phyloP scores from a whole-genome alignment of 1,140 invertebrate genomes.

The Lucilia cuprina region DNA sequence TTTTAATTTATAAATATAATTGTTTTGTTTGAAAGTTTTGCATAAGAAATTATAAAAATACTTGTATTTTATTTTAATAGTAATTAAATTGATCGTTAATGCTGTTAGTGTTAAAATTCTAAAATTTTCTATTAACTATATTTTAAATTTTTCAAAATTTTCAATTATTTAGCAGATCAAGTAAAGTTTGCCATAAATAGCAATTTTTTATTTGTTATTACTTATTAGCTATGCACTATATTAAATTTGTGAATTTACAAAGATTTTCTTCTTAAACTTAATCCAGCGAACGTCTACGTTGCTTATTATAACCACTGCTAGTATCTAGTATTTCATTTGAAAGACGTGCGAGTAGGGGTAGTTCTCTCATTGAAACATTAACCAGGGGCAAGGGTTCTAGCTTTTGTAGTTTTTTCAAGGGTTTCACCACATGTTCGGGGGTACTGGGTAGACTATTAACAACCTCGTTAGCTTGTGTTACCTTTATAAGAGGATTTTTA shows the following conservation, averaged over 20 bases:
- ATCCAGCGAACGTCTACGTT: slow-evolving; percentile 55
- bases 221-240: not conserved
- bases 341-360: slow-evolving; percentile 55
- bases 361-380: slow-evolving; percentile 60
- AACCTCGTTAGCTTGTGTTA: slow-evolving; percentile 19
- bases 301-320: slow-evolving; percentile 47
- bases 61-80: not conserved
- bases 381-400: slow-evolving; percentile 57
- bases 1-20: not conserved
- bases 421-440: slow-evolving; percentile 48
- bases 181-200: not conserved
- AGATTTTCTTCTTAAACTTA: not conserved
- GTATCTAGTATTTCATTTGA: slow-evolving; percentile 56
- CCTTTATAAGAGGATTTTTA: slow-evolving; percentile 42
- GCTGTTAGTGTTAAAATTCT: not conserved
- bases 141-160: not conserved
- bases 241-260: slow-evolving; percentile 29
- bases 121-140: not conserved
- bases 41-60: not conserved
- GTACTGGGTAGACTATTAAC: slow-evolving; percentile 53
- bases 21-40: not conserved
- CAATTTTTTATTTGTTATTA: not conserved
- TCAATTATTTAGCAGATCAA: not conserved
- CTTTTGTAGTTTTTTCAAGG: slow-evolving; percentile 57
- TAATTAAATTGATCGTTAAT: not conserved